Base-by-base conservation (phyloP, 1,140 invertebrate species). In the Goniozus legneri region DNA sequence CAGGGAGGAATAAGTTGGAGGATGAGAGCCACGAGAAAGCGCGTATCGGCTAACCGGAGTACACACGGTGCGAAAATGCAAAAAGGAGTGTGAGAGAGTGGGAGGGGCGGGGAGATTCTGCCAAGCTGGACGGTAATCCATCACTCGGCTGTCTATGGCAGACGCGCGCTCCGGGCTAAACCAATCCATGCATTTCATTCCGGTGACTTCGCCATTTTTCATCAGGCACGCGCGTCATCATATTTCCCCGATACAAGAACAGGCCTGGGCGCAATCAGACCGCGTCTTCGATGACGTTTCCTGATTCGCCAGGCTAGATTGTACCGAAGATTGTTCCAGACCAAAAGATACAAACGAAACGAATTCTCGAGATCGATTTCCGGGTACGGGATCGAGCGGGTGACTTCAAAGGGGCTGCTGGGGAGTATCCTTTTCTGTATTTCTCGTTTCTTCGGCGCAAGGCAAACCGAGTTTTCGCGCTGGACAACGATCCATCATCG, bases 171-270 rank as follows among this genome's bases (percentile, higher is more conserved):
- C 54, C 56, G 49, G 65, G 67, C 70, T 68, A 70, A 71, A 71
- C 61, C 69, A 72, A 74, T 73, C 67, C 66, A 69, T 69, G 70
- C 69, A 71, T 74, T 73, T 71, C 69, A 69, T 69, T 71, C 67
- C 67, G 54, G 62, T 61, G 63, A 69, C 65, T 71, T 67, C 60
- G 60, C 67, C 64, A 71, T 74, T 73, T 74, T 73, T 71, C 69
- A 73, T 67, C 62, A 54, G 53, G 54, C 60, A 57, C 49, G 58
- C 63, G 60, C 62, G 61, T 69, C 65, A 64, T 72, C 65, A 62
- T 69, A 71, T 71, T 69, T 10, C n/a, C n/a, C 62, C 60, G 46
- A 62, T 70, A 59, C 54, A 49, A 44, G 34, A 37, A 35, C 14
- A 10, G 34, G n/a, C n/a, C n/a, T n/a, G n/a, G n/a, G n/a, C n/a